phyloP scores from a whole-genome alignment of 2,888 invertebrate species.

The Geophilus truncorum region DNA sequence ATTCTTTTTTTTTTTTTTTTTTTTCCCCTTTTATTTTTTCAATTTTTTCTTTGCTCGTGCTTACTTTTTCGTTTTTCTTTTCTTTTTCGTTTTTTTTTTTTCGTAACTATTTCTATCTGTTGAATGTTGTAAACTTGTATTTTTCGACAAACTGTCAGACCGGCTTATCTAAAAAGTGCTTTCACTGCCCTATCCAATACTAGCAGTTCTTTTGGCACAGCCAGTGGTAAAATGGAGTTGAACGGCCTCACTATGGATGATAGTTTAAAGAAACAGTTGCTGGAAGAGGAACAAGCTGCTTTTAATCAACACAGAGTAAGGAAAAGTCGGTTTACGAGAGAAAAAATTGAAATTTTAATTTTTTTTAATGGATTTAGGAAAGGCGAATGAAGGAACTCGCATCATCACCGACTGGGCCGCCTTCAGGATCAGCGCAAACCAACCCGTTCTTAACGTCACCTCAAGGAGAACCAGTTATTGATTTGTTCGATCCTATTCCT shows the following conservation, averaged over 20 bases:
- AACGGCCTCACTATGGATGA: slow-evolving; percentile 64
- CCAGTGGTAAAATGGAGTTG: slow-evolving; percentile 53
- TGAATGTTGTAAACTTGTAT: slow-evolving; percentile 10
- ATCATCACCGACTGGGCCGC: slow-evolving; percentile 39
- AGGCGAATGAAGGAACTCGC: slow-evolving; percentile 53
- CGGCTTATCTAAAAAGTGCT: slow-evolving; percentile 83
- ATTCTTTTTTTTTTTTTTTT: slow-evolving; percentile 38
- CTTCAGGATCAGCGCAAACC: slow-evolving; percentile 53
- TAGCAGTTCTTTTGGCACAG: slow-evolving; percentile 80
- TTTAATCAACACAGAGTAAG: slow-evolving; percentile 86
- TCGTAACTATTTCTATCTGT: background rate
- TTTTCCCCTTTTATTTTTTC: slow-evolving; percentile 38
- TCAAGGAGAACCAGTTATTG: slow-evolving; percentile 45
- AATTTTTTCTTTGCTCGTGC: slow-evolving; percentile 36
- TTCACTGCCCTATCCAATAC: slow-evolving; percentile 82
- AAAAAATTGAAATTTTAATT: background rate
- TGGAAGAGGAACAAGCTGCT: slow-evolving; percentile 94
- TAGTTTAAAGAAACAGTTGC: slow-evolving; percentile 71
- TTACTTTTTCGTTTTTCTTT: slow-evolving; percentile 33
- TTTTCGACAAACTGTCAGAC: slow-evolving; percentile 45
- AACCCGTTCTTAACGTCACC: slow-evolving; percentile 80
- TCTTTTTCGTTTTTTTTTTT: slow-evolving; percentile 34
- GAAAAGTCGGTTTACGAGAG: background rate
- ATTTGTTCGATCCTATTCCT: slow-evolving; percentile 39
- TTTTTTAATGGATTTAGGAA: slow-evolving; percentile 35